phyloP scores from a whole-genome alignment of 2,113 vertebrate genomes.

The Procavia capensis region DNA sequence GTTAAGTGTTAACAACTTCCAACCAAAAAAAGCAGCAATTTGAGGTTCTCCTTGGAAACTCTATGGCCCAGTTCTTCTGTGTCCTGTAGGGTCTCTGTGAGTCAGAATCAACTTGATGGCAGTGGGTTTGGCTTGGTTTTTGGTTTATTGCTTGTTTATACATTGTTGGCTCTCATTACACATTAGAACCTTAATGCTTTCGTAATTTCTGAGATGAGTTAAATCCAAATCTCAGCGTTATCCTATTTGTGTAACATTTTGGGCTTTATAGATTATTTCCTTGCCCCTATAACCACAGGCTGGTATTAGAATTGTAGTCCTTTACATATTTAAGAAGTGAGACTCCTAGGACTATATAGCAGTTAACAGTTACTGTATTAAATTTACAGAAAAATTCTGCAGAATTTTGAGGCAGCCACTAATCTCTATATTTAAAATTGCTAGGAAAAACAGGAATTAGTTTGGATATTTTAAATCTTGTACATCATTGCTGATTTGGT shows the following conservation, averaged over 20 bases:
- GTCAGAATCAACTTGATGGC: too few species aligned
- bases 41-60: too few species aligned
- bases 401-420: constrained; percentile 32
- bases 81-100: too few species aligned
- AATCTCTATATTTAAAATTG: constrained; percentile 6
- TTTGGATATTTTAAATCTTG: constrained; percentile 31
- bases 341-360: neutral
- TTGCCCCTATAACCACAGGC: neutral
- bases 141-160: constrained; percentile 46
- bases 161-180: neutral
- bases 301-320: neutral
- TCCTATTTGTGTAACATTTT: constrained; percentile 32
- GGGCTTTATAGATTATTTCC: constrained; percentile 4
- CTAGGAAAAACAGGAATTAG: neutral
- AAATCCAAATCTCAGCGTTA: constrained; percentile 17
- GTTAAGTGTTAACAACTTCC: too few species aligned
- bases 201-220: constrained; percentile 16
- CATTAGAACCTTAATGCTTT: constrained; percentile 39
- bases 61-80: too few species aligned
- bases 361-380: constrained; percentile 15
- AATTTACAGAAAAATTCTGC: constrained; percentile 7
- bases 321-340: constrained; percentile 44
- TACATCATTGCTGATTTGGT: neutral
- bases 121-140: too few species aligned
- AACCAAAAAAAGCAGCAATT: too few species aligned